phyloP scores from a whole-genome alignment of 2,797 vertebrate species.

The Coccyzus lansbergi region DNA sequence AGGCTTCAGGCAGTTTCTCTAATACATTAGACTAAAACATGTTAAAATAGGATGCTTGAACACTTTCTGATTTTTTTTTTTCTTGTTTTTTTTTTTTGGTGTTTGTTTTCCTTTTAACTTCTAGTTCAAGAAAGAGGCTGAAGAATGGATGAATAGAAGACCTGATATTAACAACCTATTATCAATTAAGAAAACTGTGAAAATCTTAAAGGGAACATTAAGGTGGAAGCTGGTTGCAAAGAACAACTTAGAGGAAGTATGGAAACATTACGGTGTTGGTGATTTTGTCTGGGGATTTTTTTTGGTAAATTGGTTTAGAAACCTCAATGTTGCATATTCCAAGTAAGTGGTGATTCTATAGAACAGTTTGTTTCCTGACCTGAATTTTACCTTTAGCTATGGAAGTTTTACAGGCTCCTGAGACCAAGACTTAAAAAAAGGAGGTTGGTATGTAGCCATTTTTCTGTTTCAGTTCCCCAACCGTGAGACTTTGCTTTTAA shows the following conservation, averaged over 20 bases:
- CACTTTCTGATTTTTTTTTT: not conserved
- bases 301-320: not conserved
- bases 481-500: not conserved
- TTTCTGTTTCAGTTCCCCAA: not conserved
- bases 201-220: slow-evolving; percentile 76
- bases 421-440: not conserved
- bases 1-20: not conserved
- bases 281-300: not conserved
- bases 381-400: not conserved
- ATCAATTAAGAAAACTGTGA: slow-evolving; percentile 80
- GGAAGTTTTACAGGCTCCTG: not conserved
- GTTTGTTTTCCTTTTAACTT: not conserved
- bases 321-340: not conserved
- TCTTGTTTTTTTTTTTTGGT: not conserved
- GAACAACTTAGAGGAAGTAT: slow-evolving; percentile 82
- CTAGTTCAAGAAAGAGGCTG: slow-evolving; percentile 78
- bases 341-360: not conserved
- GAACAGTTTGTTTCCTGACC: not conserved
- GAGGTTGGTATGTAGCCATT: accelerated
- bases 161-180: slow-evolving; percentile 75
- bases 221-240: slow-evolving; percentile 82
- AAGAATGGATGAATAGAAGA: slow-evolving; percentile 72
- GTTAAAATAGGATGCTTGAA: not conserved
- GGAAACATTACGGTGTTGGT: not conserved
- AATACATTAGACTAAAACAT: not conserved